Evolutionary conservation across 2,113 vertebrate species (phyloP), one percentile per base, ranked within the genome.

Genomic region (Chauna torquata): DNA sequence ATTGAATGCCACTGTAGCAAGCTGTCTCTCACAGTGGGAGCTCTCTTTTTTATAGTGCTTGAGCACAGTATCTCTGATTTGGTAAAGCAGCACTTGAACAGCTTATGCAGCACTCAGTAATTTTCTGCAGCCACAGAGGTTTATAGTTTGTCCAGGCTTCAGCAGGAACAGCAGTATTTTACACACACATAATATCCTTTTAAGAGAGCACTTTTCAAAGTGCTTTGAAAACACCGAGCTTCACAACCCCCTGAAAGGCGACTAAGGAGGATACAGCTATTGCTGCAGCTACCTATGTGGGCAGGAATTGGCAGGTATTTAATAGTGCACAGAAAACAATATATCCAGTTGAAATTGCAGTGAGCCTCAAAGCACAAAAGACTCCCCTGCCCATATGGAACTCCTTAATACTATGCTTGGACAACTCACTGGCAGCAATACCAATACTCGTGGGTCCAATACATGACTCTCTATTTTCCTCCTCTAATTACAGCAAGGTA

Each of bases 101-200:
- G 86, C 86, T 95, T 91, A 85, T 82, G 84, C 92, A 96, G 95
- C 91, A 77, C 70, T 91, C 78, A 9, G 78, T 54, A 20, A 91
- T 85, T 85, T 79, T 72, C 91, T 94, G 22, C 77, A 76, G 61
- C 38, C 91, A 75, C 86, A 34, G 58, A 94, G 74, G 74, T 82
- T 94, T 79, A 19, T 28, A 3, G 22, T 34, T 52, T 50, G 84
- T 34, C 77, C 84, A 58, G 49, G 78, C 86, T 91, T 13, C 88
- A 92, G 90, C 72, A 62, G 71, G 75, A 86, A 8, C 78, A 82
- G 66, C 38, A 72, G 65, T 61, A 70, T 54, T 91, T 92, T 52
- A 92, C 88, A 79, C 82, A 69, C 40, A 40, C 34, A 10, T 14
- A 69, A 59, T 24, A 59, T 18, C 61, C 20, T 87, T 92, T 64